Base-by-base conservation (phyloP, 64 coral and sea anemone genomes). In the Stichodactyla helianthus region DNA sequence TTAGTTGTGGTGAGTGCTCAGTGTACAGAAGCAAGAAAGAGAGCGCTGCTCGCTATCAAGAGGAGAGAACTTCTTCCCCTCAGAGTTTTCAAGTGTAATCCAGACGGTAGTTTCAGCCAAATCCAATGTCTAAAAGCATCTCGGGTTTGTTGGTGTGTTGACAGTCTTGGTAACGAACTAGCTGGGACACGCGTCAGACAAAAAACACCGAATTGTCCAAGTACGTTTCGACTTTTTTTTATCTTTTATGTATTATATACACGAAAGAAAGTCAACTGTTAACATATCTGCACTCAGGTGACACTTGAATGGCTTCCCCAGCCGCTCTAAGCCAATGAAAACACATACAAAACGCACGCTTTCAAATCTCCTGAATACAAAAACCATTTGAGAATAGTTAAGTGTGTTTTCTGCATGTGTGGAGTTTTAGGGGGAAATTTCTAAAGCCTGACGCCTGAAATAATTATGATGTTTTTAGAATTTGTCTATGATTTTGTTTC, bases 131-230 rank as follows among this genome's bases (percentile, higher is more conserved):
- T 87, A 1, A 71, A 92, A 51, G 19, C 90, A 7, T 86, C 90
- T 44, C 59, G 77, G 28, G 71, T 71, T n/a, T 92, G 90, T 59
- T 92, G 90, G 90, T 92, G 90, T 17, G 90, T 92, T 13, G 85
- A 92, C 26, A 57, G 1, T 4, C 26, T 44, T 50, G 90, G 90
- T 3, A 87, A 86, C 67, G 90, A 92, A 68, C 81, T 92, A 9
- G 50, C 17, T 15, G 85, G 84, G 13, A 92, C 90, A n/a, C 79
- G 85, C 53, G 85, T 82, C 4, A 77, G 84, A 6, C 50, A 35
- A 3, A 53, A 35, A 8, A 16, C n/a, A 82, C 90, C 90, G 56
- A 60, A 27, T 64, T 92, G 90, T 82, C 90, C 85, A 4, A 55
- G 83, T 84, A 84, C 19, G 83, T 84, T 26, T 16, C 18, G 14